Evolutionary conservation across 2,888 invertebrate species (phyloP).

Genomic region (Eubasilissa splendida): DNA sequence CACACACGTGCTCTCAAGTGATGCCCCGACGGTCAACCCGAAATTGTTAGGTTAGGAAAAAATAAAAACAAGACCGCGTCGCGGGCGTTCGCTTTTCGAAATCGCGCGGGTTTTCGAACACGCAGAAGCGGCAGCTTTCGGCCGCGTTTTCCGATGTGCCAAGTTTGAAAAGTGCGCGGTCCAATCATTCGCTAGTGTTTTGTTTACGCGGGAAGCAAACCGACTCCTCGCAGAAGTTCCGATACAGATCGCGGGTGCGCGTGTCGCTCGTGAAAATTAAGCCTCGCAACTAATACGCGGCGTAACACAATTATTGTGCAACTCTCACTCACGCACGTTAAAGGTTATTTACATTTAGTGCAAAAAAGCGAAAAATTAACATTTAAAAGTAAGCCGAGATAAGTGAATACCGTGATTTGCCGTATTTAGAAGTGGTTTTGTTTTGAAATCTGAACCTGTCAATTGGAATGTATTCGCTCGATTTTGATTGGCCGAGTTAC

Average conservation of each 20-base stretch:
- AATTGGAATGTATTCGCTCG: slow-evolving; percentile 32
- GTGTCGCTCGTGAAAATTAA: not conserved
- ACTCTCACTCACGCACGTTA: not conserved
- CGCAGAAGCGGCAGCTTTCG: not conserved
- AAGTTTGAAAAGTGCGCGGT: slow-evolving; percentile 30
- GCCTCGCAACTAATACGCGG: not conserved
- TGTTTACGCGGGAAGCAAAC: slow-evolving; percentile 24
- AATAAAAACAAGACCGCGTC: slow-evolving; percentile 21
- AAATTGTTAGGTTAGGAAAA: slow-evolving; percentile 36
- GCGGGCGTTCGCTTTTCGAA: slow-evolving; percentile 2
- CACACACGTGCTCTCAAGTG: slow-evolving; percentile 72
- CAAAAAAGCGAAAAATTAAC: slow-evolving; percentile 4
- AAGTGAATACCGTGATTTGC: slow-evolving; percentile 18
- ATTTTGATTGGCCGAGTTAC: slow-evolving; percentile 32
- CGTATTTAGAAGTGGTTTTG: slow-evolving; percentile 30
- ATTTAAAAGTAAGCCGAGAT: not conserved
- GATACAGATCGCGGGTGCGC: too few species aligned
- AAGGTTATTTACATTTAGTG: slow-evolving; percentile 20
- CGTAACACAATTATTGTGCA: not conserved
- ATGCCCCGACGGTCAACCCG: slow-evolving; percentile 51
- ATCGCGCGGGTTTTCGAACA: slow-evolving; percentile 25
- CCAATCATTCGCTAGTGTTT: slow-evolving; percentile 3
- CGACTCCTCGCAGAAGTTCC: not conserved
- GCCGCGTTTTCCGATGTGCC: slow-evolving; percentile 3
- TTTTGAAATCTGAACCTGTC: slow-evolving; percentile 39